Percentiles rank a stretch among this genome's conserved stretches.
Conservation (phyloP, 35 echinoderm and acorn worm genomes). For the Ophiothrix spiculata region DNA sequence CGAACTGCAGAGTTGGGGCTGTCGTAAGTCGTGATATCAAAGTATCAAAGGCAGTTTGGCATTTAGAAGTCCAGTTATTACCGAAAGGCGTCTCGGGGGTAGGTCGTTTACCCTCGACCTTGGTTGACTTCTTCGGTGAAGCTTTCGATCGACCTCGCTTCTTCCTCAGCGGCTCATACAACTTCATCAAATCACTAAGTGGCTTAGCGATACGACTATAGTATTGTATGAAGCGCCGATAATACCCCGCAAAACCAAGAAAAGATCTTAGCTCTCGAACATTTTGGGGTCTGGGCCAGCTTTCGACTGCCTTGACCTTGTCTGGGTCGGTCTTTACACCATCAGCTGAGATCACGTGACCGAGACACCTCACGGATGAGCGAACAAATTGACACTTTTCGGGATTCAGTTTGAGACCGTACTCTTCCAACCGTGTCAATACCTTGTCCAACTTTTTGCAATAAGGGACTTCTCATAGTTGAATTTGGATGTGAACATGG, state of each 20-base stretch:
- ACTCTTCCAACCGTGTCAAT: conserved; percentile 19
- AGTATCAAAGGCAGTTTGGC: conserved; percentile 35
- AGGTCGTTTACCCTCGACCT: not conserved
- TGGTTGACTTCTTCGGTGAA: not conserved
- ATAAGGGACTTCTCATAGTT: too few species aligned
- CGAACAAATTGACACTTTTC: conserved; percentile 39
- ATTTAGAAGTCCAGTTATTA: conserved; percentile 13
- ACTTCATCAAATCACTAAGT: conserved; percentile 29
- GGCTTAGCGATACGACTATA: conserved; percentile 58
- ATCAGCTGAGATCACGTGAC: conserved; percentile 47
- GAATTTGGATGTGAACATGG: too few species aligned
- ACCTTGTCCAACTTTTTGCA: conserved; percentile 32
- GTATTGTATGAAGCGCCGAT: conserved; percentile 55
- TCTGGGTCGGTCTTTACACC: conserved; percentile 58
- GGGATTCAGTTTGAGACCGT: conserved; percentile 27
- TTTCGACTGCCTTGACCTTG: conserved; percentile 49
- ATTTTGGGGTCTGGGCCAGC: conserved; percentile 48
- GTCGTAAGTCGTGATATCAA: conserved; percentile 44
- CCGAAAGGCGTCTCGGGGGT: conserved; percentile 22
- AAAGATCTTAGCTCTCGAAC: conserved; percentile 60
- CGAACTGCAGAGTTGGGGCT: conserved; percentile 38
- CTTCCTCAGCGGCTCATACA: conserved; percentile 30
- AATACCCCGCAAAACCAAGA: conserved; percentile 73
- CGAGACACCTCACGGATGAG: conserved; percentile 29
- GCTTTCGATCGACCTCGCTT: not conserved